These are phyloP conservation scores for Temnopleurus reevesii DNA, from an alignment of 53 echinoderm and acorn worm genomes.

Conservation along the genomic window DNA sequence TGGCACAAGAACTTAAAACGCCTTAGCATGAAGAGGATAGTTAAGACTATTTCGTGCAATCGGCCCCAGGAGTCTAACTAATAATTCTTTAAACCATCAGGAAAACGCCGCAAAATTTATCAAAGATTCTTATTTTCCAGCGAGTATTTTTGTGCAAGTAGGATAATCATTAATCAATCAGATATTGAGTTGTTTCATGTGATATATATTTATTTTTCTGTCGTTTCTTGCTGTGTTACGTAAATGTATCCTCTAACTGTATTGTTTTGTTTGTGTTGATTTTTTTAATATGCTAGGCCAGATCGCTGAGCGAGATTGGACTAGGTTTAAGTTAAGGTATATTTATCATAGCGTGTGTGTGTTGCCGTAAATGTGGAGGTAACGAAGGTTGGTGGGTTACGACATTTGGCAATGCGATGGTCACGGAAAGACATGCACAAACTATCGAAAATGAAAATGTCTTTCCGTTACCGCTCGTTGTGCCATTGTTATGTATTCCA, in stretches of 20 bases:
- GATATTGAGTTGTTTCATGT: conserved; percentile 3
- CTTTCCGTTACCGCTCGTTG: no score
- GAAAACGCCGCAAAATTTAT: no score
- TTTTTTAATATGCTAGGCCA: not conserved
- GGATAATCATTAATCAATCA: conserved; percentile 5
- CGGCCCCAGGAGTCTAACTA: no score
- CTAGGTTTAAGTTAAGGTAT: not conserved
- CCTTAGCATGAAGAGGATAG: no score
- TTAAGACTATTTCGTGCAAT: no score
- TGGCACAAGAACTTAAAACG: no score
- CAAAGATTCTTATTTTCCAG: conserved; percentile 3
- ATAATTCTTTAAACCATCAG: no score
- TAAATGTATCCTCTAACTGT: not conserved
- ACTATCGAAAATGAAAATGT: no score
- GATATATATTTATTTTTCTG: conserved; percentile 34
- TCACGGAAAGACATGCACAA: no score
- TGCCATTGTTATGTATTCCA: not conserved
- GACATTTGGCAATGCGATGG: no score
- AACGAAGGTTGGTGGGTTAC: not conserved
- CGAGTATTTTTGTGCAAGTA: conserved; percentile 21
- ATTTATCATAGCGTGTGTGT: not conserved
- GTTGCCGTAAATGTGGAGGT: not conserved
- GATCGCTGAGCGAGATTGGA: conserved; percentile 17
- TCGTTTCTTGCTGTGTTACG: conserved; percentile 34
- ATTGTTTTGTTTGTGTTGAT: conserved; percentile 10